Evolutionary conservation across 2,888 invertebrate genomes (phyloP), one percentile per base, ranked within the genome.

Genomic region (Andrena bucephala): DNA sequence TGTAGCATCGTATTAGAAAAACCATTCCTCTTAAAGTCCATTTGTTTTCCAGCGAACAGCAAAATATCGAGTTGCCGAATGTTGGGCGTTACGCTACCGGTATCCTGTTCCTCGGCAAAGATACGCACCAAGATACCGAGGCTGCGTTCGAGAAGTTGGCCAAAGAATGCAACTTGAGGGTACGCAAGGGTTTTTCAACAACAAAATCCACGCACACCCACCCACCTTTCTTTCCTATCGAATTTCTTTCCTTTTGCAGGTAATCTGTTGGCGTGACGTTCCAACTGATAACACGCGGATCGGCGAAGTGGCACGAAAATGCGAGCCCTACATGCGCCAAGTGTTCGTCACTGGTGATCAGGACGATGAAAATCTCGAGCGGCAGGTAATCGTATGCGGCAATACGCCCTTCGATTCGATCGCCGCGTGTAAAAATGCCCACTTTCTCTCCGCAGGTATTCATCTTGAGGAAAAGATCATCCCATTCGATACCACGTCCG

Each of bases 311-410:
- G 99, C 99, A 77, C 96, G 96, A 92, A 97, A 97, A 94, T 97
- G 97, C 91, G 99, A 99, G 95, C 99, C 99, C 54, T 96, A 97
- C 93, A 99, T 99, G 96, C 96, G 98, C 90, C 99, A 99, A 96
- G 99, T 99, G 88, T 97, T 97, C 94, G 96, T 97, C 81, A 96
- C 96, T 78, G 97, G 97, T 79, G 96, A 96, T 92, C 95, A 95
- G 88, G 95, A 90, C 3, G 84, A 77, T 16, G 83, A 75, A 24
- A 83, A 95, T 83, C 96, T 97, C 73, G 95, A 96, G 84, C 95
- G 96, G 90, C 96, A 97, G 96, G 97, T 97, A 95, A 95, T 16
- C 4, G 1, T 42, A 16, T 5, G 42, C 42, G 0, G 4, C 16
- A 42, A 42, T 16, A 5, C 42, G 42, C 16, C 13, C 16, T 1